Conservation (phyloP, 2,113 vertebrate genomes). For the Aythya baeri region DNA sequence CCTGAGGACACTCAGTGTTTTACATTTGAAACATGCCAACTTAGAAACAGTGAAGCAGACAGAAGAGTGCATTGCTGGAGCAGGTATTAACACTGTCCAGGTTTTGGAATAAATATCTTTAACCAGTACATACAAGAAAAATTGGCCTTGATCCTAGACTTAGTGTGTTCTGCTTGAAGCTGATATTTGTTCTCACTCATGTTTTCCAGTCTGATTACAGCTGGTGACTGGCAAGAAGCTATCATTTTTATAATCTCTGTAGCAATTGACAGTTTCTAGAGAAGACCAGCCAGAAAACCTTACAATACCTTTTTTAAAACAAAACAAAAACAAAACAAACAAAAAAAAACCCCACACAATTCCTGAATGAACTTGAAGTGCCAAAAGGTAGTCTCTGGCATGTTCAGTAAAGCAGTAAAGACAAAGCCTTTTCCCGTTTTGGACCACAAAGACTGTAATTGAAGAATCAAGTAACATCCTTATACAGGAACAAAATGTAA, state of each 20-base stretch:
- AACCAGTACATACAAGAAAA: not conserved
- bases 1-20: not conserved
- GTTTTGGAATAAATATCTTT: not conserved
- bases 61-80: not conserved
- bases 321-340: too few relatives aligned
- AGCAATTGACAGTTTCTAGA: not conserved
- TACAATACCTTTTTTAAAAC: not conserved
- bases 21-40: not conserved
- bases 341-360: not conserved
- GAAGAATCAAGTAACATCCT: not conserved
- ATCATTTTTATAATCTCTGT: fast-evolving
- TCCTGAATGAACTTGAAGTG: not conserved
- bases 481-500: not conserved
- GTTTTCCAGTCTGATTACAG: not conserved
- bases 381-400: not conserved
- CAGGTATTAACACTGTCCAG: not conserved
- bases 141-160: not conserved
- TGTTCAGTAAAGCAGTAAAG: not conserved
- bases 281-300: not conserved
- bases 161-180: not conserved
- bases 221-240: not conserved
- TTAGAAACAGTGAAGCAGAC: not conserved
- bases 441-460: not conserved
- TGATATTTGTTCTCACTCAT: not conserved
- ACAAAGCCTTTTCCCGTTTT: not conserved